phyloP scores from a whole-genome alignment of 2,888 invertebrate genomes.

The Labia minor region DNA sequence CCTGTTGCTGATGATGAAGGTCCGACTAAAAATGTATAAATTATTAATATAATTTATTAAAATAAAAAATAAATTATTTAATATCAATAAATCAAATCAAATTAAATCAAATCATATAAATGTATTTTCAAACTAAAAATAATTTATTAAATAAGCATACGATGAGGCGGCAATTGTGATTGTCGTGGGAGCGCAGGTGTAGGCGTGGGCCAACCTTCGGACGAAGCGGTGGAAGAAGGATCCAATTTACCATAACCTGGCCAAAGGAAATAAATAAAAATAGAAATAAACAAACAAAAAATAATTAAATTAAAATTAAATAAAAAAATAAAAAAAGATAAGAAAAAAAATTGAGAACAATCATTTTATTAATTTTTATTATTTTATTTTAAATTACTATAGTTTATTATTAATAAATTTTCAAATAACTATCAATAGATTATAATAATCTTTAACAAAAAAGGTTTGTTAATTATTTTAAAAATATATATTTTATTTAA shows the following conservation, averaged over 20 bases:
- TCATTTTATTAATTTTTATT: no score
- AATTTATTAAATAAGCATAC: slow-evolving; percentile 21
- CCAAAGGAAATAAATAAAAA: slow-evolving; percentile 27
- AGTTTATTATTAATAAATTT: no score
- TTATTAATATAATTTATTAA: slow-evolving; percentile 5
- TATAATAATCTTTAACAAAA: no score
- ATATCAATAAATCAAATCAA: slow-evolving; percentile 35
- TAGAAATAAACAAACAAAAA: slow-evolving; percentile 32
- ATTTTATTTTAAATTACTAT: no score
- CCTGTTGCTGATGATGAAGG: not conserved
- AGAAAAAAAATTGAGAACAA: slow-evolving; percentile 24
- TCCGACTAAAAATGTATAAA: not conserved
- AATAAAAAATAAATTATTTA: slow-evolving; percentile 14
- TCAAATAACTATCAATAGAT: no score
- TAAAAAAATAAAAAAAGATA: slow-evolving; percentile 26
- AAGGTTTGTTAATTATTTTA: no score
- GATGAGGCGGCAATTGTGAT: not conserved
- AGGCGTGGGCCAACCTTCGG: not conserved
- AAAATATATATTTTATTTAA: no score
- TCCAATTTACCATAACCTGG: not conserved
- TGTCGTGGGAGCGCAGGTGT: not conserved
- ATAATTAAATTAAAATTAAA: slow-evolving; percentile 23
- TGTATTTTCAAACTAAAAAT: slow-evolving; percentile 33
- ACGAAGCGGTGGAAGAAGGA: not conserved
- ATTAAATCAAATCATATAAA: slow-evolving; percentile 28